These are phyloP conservation scores for Oscheius sp. DNA, from an alignment of 2,888 invertebrate species.

Conservation along the genomic window DNA sequence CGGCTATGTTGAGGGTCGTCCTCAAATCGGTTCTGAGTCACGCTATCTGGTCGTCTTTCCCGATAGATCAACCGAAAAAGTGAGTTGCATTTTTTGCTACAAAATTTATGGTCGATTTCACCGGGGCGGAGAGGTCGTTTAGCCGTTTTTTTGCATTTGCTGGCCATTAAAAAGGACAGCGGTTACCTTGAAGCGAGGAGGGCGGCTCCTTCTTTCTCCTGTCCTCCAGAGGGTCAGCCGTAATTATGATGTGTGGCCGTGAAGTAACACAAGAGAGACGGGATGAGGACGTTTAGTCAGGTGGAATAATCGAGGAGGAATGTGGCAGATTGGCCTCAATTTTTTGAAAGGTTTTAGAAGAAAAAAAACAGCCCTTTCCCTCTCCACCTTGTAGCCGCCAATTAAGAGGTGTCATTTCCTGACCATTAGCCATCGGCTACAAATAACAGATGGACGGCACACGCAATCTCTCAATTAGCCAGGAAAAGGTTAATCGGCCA, in stretches of 20 bases:
- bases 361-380: neutral
- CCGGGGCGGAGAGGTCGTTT: neutral
- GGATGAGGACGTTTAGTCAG: neutral
- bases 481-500: too few species aligned
- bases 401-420: conserved; percentile 18
- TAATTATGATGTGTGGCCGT: conserved; percentile 22
- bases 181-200: neutral
- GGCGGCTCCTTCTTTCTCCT: conserved; percentile 4
- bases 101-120: neutral
- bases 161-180: neutral
- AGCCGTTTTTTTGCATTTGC: neutral
- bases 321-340: neutral
- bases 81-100: conserved; percentile 31
- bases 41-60: conserved; percentile 65
- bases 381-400: neutral
- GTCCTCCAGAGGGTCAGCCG: conserved; percentile 1
- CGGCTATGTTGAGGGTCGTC: conserved; percentile 50
- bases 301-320: conserved; percentile 5
- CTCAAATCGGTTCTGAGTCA: conserved; percentile 36
- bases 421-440: neutral
- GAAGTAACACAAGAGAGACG: neutral
- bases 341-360: neutral
- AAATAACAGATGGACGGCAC: conserved; percentile 11
- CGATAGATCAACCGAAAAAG: conserved; percentile 58
- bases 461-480: conserved; percentile 11